A percentile compares a stretch with the other conserved stretches of the same genome.
These are phyloP conservation scores for Monopis laevigella DNA, from an alignment of 2,888 invertebrate species.

Conservation along the genomic window DNA sequence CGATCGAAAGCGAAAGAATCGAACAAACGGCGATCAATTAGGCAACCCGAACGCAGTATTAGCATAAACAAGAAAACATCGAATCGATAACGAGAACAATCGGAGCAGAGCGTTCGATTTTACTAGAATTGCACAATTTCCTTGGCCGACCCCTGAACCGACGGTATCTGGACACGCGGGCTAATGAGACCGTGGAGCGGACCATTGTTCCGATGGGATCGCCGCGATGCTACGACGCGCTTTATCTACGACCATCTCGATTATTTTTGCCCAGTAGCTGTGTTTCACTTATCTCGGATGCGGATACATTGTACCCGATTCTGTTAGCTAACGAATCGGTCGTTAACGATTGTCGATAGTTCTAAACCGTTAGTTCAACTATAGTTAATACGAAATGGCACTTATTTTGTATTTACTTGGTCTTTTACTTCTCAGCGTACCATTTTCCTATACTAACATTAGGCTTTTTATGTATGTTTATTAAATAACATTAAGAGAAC, in stretches of 20 bases:
- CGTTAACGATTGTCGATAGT: too few relatives aligned
- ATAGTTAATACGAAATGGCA: too few relatives aligned
- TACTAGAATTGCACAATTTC: constrained; percentile 47
- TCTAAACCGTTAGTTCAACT: too few relatives aligned
- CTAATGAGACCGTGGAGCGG: constrained; percentile 60
- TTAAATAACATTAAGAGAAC: too few relatives aligned
- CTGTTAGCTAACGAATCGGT: too few relatives aligned
- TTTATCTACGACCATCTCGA: constrained; percentile 34
- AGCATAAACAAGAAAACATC: neutral
- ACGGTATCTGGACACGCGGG: constrained; percentile 40
- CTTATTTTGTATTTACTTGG: too few relatives aligned
- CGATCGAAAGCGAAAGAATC: neutral
- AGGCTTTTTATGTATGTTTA: constrained; percentile 28
- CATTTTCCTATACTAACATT: too few relatives aligned
- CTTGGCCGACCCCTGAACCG: constrained; percentile 23
- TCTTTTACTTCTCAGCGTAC: too few relatives aligned
- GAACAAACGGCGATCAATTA: constrained; percentile 9
- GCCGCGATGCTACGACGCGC: constrained; percentile 16
- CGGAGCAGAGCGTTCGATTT: constrained; percentile 9
- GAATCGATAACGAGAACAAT: constrained; percentile 6
- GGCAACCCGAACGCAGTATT: neutral
- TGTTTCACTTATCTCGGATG: constrained; percentile 52
- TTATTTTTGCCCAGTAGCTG: constrained; percentile 57
- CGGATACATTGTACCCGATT: constrained; percentile 31
- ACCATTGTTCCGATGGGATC: constrained; percentile 63